Percentiles rank a stretch among this genome's conserved stretches.
Conservation (phyloP, 2,888 invertebrate genomes). For the Tanypteryx hageni region DNA sequence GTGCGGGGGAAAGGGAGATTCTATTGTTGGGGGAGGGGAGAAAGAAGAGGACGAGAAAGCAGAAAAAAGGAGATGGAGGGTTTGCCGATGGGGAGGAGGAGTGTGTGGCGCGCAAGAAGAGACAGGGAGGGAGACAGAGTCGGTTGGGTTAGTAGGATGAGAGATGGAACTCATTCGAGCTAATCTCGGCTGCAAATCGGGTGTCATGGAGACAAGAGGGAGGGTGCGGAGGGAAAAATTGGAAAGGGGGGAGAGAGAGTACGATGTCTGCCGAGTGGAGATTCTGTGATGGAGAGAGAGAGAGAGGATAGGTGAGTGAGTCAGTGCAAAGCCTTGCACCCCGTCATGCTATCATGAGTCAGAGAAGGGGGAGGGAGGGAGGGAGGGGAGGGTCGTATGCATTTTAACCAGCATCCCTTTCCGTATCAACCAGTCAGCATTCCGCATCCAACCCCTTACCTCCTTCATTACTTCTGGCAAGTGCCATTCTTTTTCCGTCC, state of each 20-base stretch:
- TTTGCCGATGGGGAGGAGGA: neutral
- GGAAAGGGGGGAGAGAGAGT: neutral
- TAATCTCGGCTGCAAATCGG: constrained; percentile 62
- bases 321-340: constrained; percentile 38
- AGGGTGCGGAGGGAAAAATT: neutral
- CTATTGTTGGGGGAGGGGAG: neutral
- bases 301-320: constrained; percentile 2
- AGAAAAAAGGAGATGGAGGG: neutral
- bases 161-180: constrained; percentile 53
- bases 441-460: constrained; percentile 37
- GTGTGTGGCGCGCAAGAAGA: neutral
- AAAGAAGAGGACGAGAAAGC: neutral
- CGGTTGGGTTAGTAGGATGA: constrained; percentile 22
- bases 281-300: neutral
- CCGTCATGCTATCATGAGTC: constrained; percentile 46
- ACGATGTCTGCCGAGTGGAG: constrained; percentile 18
- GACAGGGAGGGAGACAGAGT: neutral
- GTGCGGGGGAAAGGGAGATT: neutral
- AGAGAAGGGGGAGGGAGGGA: neutral
- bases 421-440: constrained; percentile 37
- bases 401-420: constrained; percentile 51
- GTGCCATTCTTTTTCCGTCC: neutral
- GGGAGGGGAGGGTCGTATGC: constrained; percentile 21
- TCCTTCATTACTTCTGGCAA: constrained; percentile 1
- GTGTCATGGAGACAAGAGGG: constrained; percentile 34